Evolutionary conservation across 2,888 invertebrate species (phyloP).

Genomic region (Prostheceraeus crozeri): DNA sequence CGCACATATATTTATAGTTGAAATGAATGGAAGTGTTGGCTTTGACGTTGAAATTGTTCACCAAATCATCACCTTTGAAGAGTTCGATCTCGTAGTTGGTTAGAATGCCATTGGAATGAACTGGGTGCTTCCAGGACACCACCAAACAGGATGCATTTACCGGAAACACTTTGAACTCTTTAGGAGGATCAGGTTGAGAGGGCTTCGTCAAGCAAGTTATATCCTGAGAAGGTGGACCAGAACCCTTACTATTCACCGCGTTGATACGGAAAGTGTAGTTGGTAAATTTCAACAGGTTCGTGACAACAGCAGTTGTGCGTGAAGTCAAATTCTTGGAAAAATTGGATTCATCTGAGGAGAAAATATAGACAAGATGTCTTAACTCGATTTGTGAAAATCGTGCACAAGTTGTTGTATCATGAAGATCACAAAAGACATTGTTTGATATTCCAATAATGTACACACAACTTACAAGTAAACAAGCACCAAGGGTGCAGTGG

Average conservation of each 20-base stretch:
- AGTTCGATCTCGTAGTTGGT: slow-evolving; percentile 6
- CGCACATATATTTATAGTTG: too few relatives aligned
- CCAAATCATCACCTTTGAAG: too few relatives aligned
- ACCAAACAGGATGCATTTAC: slow-evolving; percentile 24
- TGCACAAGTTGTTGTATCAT: too few relatives aligned
- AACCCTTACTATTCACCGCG: slow-evolving; percentile 32
- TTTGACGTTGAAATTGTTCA: too few relatives aligned
- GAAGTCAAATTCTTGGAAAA: neutral
- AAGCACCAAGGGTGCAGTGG: too few relatives aligned
- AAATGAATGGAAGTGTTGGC: too few relatives aligned
- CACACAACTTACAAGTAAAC: too few relatives aligned
- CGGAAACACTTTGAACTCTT: neutral
- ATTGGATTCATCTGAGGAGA: slow-evolving; percentile 23
- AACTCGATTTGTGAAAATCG: too few relatives aligned
- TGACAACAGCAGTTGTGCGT: neutral
- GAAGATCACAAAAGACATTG: too few relatives aligned
- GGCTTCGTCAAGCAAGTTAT: slow-evolving; percentile 28
- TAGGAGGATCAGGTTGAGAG: slow-evolving; percentile 29
- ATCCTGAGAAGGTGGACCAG: slow-evolving; percentile 26
- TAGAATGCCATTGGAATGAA: slow-evolving; percentile 6
- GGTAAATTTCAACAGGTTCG: slow-evolving; percentile 28
- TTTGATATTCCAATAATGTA: too few relatives aligned
- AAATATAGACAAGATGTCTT: too few relatives aligned
- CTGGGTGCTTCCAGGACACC: slow-evolving; percentile 18
- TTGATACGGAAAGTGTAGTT: slow-evolving; percentile 29